Conservation (phyloP, 2,113 vertebrate genomes). For the Perognathus longimembris region DNA sequence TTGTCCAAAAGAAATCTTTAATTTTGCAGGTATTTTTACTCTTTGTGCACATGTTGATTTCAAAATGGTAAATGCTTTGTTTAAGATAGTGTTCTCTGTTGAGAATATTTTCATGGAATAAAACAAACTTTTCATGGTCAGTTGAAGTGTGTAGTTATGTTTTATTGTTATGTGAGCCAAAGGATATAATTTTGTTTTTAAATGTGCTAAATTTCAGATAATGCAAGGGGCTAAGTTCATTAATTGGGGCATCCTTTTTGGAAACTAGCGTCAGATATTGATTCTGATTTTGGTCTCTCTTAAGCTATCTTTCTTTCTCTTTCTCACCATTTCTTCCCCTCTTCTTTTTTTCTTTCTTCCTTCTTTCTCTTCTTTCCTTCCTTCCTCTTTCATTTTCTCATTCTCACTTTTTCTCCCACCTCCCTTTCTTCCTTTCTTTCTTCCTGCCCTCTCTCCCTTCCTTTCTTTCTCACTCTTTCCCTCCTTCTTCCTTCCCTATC, state of each 20-base stretch:
- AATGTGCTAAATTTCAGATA: slow-evolving; percentile 27
- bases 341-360: too few relatives aligned
- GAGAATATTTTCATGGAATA: slow-evolving; percentile 96
- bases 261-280: slow-evolving; percentile 37
- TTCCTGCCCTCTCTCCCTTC: too few relatives aligned
- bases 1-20: slow-evolving; percentile 86
- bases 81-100: slow-evolving; percentile 90
- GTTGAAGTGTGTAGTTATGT: slow-evolving; percentile 71
- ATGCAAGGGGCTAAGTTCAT: not conserved
- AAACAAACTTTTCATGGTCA: slow-evolving; percentile 88
- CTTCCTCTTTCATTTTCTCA: too few relatives aligned
- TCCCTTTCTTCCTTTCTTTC: too few relatives aligned
- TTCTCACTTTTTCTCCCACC: too few relatives aligned
- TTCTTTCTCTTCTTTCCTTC: too few relatives aligned
- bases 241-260: not conserved
- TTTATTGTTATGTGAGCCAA: slow-evolving; percentile 61
- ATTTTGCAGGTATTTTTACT: slow-evolving; percentile 90
- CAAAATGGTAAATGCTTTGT: slow-evolving; percentile 93
- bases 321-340: too few relatives aligned
- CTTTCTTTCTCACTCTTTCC: not conserved
- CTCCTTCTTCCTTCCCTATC: too few relatives aligned
- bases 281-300: slow-evolving; percentile 46
- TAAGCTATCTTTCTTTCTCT: slow-evolving; percentile 21
- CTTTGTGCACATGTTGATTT: slow-evolving; percentile 93
- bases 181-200: slow-evolving; percentile 19